phyloP scores from a whole-genome alignment of 2,113 vertebrate genomes.

The Cygnus buccinator region DNA sequence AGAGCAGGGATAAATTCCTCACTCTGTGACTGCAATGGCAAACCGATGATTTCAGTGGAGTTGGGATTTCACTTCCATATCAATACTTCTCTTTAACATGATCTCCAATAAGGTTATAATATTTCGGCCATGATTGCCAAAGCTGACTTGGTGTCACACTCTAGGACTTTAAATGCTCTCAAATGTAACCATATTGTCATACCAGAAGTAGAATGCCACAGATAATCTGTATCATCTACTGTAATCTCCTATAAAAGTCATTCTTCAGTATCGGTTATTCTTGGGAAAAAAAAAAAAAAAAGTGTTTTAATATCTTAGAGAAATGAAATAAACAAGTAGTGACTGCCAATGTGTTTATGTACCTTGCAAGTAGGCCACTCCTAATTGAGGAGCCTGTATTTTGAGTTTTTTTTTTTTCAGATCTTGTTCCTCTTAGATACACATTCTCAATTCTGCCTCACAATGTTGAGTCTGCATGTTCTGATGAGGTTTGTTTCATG shows the following conservation, averaged over 20 bases:
- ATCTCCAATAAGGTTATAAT: neutral
- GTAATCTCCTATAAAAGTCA: neutral
- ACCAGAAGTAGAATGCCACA: neutral
- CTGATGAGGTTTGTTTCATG: neutral
- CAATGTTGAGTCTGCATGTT: neutral
- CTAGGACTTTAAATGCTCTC: neutral
- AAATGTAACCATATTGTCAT: neutral
- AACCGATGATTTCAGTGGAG: neutral
- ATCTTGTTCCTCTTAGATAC: too few species aligned
- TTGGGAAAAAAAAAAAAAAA: neutral
- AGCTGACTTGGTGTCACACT: neutral
- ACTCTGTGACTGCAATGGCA: neutral
- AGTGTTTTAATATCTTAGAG: neutral
- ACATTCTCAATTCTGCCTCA: neutral
- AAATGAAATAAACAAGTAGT: neutral
- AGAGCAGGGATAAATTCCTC: neutral
- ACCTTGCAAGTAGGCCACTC: neutral
- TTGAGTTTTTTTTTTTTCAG: neutral
- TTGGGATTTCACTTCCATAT: neutral
- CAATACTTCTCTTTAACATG: neutral
- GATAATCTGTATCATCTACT: neutral
- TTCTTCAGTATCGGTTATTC: neutral
- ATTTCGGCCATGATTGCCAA: neutral
- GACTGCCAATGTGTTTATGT: neutral
- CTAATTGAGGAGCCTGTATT: neutral